A percentile compares a stretch with the other conserved stretches of the same genome.
Conservation (phyloP, 1,140 invertebrate species). For the Geopemphigus sp. region DNA sequence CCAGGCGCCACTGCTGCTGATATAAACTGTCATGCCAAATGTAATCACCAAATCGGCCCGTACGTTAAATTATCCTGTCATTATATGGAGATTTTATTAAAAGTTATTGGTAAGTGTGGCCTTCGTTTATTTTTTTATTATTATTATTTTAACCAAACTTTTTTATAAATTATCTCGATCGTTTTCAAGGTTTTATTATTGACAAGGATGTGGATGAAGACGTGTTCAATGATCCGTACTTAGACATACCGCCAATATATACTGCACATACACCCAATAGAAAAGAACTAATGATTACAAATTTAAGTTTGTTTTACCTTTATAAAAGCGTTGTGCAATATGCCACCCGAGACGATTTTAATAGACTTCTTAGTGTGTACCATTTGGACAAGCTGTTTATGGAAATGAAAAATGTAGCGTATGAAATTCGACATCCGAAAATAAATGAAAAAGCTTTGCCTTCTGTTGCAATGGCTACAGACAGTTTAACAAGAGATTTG, state of each 20-base stretch:
- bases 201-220: slow-evolving; percentile 17
- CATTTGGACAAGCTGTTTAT: slow-evolving; percentile 40
- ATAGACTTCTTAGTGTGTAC: neutral
- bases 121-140: no score
- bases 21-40: slow-evolving; percentile 11
- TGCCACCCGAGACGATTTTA: slow-evolving; percentile 3
- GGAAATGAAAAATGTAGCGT: slow-evolving; percentile 18
- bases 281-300: slow-evolving; percentile 27
- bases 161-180: no score
- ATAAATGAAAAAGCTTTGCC: neutral
- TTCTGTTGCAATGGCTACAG: slow-evolving; percentile 34
- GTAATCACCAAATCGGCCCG: slow-evolving; percentile 2
- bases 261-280: slow-evolving; percentile 2
- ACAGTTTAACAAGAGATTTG: slow-evolving; percentile 21
- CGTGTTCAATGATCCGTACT: neutral
- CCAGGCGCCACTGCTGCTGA: neutral
- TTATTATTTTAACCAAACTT: no score
- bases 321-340: neutral
- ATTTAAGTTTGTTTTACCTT: neutral
- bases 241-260: slow-evolving; percentile 37
- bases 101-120: slow-evolving; percentile 33
- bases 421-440: neutral
- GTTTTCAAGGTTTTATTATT: slow-evolving; percentile 28
- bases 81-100: slow-evolving; percentile 18
- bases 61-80: neutral